These are phyloP conservation scores for Dasyprocta punctata DNA, from an alignment of 2,113 vertebrate species.

Conservation along the genomic window DNA sequence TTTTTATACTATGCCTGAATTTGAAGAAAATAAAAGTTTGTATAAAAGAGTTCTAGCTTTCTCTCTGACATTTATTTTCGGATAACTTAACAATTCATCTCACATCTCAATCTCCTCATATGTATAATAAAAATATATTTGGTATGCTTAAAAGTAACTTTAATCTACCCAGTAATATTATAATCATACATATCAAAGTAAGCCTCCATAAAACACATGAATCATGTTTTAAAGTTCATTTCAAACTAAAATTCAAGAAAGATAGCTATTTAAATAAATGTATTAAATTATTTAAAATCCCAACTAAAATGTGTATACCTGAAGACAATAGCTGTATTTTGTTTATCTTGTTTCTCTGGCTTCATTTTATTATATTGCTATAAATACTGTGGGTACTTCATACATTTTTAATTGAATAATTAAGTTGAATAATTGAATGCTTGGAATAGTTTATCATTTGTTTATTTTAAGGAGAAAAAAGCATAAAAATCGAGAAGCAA, in stretches of 20 bases:
- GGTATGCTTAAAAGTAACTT: neutral
- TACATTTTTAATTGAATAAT: slow-evolving; percentile 9
- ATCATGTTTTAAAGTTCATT: neutral
- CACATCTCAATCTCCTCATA: neutral
- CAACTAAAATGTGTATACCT: neutral
- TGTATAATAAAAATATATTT: neutral
- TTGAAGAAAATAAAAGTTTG: neutral
- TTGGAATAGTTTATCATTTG: neutral
- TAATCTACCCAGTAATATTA: neutral
- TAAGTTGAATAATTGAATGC: neutral
- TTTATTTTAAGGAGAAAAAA: too few species aligned
- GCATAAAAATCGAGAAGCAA: too few species aligned
- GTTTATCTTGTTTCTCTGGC: neutral
- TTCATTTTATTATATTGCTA: neutral
- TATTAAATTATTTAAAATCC: slow-evolving; percentile 5
- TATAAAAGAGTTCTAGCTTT: neutral
- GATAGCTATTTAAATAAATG: neutral
- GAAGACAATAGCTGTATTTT: neutral
- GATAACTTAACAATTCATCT: neutral
- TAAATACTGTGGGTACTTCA: neutral
- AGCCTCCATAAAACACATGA: neutral
- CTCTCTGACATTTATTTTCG: neutral
- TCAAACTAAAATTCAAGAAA: slow-evolving; percentile 56
- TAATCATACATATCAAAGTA: neutral
- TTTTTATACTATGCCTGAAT: neutral